Percentiles rank a stretch among this genome's conserved stretches.
Evolutionary conservation across 2,797 vertebrate genomes (phyloP).

Genomic region (Pygocentrus nattereri): DNA sequence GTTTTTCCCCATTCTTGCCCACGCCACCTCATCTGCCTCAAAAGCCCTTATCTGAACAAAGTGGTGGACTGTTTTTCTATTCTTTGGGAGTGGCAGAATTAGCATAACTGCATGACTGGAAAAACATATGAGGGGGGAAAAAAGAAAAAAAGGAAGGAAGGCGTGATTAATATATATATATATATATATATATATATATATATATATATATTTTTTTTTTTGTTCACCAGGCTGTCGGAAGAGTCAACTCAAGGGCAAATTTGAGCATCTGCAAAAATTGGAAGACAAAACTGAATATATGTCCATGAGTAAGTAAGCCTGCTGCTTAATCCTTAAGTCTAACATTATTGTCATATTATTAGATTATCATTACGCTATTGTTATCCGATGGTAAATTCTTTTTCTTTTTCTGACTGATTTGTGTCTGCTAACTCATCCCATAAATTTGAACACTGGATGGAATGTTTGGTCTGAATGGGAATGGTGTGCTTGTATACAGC

Average conservation of each 20-base stretch:
- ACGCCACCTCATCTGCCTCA: conserved; percentile 50
- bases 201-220: too few relatives aligned
- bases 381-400: too few relatives aligned
- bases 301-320: not conserved
- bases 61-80: conserved; percentile 13
- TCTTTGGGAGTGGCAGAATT: conserved; percentile 16
- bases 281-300: not conserved
- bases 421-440: too few relatives aligned
- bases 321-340: too few relatives aligned
- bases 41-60: conserved; percentile 36
- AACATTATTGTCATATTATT: too few relatives aligned
- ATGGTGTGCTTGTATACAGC: too few relatives aligned
- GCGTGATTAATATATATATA: conserved; percentile 25
- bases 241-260: conserved; percentile 37
- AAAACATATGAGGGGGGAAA: conserved; percentile 5
- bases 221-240: not conserved
- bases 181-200: not conserved
- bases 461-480: too few relatives aligned
- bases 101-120: conserved; percentile 38
- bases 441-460: too few relatives aligned
- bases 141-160: not conserved
- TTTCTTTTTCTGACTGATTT: too few relatives aligned
- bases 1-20: conserved; percentile 58
- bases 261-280: not conserved
- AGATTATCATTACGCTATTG: too few relatives aligned